A percentile compares a stretch with the other conserved stretches of the same genome.
phyloP scores from a whole-genome alignment of 2,797 vertebrate genomes.

The Chiloscyllium punctatum region DNA sequence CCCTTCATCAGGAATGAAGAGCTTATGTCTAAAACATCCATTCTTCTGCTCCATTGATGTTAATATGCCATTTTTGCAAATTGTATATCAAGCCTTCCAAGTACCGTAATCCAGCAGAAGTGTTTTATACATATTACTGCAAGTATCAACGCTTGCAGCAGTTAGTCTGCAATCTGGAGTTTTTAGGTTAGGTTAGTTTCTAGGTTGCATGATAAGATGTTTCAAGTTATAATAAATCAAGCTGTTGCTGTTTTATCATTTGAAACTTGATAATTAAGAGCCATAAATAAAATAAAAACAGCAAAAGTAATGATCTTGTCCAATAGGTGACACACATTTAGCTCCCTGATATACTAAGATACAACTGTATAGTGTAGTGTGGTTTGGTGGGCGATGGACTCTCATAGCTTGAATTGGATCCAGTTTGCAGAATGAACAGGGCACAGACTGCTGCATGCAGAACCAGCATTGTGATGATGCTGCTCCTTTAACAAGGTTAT shows the following conservation, averaged over 20 bases:
- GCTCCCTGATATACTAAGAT: neutral
- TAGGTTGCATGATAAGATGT: neutral
- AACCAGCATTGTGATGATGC: constrained; percentile 46
- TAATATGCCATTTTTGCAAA: neutral
- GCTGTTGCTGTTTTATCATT: neutral
- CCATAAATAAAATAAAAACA: neutral
- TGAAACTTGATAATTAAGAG: neutral
- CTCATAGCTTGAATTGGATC: constrained; percentile 62
- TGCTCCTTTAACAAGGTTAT: too few relatives aligned
- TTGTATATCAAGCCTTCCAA: neutral
- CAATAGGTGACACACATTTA: neutral
- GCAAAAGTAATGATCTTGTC: neutral
- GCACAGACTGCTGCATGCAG: constrained; percentile 57
- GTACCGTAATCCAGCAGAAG: neutral
- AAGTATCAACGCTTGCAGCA: neutral
- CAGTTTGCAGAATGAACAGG: constrained; percentile 59
- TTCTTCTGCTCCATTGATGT: neutral
- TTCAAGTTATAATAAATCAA: neutral
- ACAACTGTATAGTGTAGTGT: neutral
- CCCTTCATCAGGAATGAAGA: too few relatives aligned
- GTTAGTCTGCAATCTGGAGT: neutral
- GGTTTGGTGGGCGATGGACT: neutral
- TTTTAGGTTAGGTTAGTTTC: neutral
- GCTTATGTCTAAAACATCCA: too few relatives aligned
- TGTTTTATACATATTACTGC: neutral